Evolutionary conservation across 2,888 invertebrate species (phyloP), one percentile per base, ranked within the genome.

Genomic region (Dicyrtomina minuta): DNA sequence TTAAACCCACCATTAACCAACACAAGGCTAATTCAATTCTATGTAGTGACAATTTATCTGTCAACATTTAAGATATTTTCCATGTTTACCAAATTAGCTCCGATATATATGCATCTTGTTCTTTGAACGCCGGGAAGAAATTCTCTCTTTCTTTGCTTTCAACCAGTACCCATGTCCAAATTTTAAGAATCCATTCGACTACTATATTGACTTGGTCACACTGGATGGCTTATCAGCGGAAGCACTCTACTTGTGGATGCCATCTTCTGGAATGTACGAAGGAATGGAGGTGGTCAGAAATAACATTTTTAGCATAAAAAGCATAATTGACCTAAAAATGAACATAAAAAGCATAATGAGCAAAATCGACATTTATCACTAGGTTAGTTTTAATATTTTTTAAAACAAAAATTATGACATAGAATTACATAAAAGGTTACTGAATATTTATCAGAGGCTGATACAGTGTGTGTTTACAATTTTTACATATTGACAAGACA

Each of bases 151-250:
- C 84, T 96, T 96, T 84, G 91, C 90, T 66, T 88, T 89, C 62
- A 88, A 89, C 5, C 94, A 95, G 80, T 96, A 94, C 84, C 95
- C 96, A 1, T 96, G 96, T 82, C 96, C 96, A 15, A 91, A 94
- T 0, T 96, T 92, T 82, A 96, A 96, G 83, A 96, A 96, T 81
- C 96, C 96, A 61, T 94, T 95, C 0, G 96, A 96, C 84, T 96
- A 96, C 82, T 96, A 96, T 81, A 85, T 76, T 46, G 77, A 77
- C 59, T 62, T 76, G 49, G 76, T 76, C 20, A 96, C 96, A 0
- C 82, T 96, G 78, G 96, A 96, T 81, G 93, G 94, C 81, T 84
- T 96, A 65, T 94, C 94, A 3, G 91, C 93, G 2, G 96, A 96
- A 79, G 96, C 96, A 26, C 91, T 96, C 89, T 95, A 65, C 84